Base-by-base conservation (phyloP, 2,113 vertebrate species). In the Montifringilla adamsi region DNA sequence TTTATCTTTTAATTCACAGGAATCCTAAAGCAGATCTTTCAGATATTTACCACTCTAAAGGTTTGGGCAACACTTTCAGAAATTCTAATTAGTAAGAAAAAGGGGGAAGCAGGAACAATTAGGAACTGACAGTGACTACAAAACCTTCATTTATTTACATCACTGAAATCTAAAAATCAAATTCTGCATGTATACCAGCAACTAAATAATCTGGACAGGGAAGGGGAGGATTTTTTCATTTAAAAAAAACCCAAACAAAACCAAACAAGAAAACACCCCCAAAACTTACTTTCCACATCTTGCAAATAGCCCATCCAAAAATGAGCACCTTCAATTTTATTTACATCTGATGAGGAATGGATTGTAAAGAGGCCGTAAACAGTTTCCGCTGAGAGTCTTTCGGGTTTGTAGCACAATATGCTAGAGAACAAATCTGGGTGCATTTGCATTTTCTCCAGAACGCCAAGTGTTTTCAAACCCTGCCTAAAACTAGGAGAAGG, bases 251-350 rank as follows among this genome's bases (percentile, higher is more conserved):
- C 9, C 11, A 6, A 24, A 23, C 44, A 88, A 39, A 30, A 33
- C 3, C 6, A 21, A n/a, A 15, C 23, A 27, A 13, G 10, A 23
- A 6, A n/a, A 55, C 39, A 20, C 19, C 31, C 6, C 20, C 15
- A 26, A n/a, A 5, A 94, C 97, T 96, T 97, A 99, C 99, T 98
- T 97, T 98, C 98, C 90, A 98, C 96, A 88, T 98, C 98, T 76
- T 98, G 90, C 92, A 99, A 97, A 83, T 99, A 99, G 93, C 96
- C 95, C 75, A 97, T 98, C 99, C 99, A 99, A 97, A 98, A 99
- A 47, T 77, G 84, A 85, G 97, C 35, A 53, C 97, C 76, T 55
- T 95, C 33, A 77, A 18, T 49, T 80, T 91, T 46, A 17, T 98
- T 96, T 77, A 97, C 82, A 44, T 97, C 78, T 47, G 97, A 84